Evolutionary conservation across 2,888 invertebrate genomes (phyloP), one percentile per base, ranked within the genome.

Genomic region (Andricus quercusramuli): DNA sequence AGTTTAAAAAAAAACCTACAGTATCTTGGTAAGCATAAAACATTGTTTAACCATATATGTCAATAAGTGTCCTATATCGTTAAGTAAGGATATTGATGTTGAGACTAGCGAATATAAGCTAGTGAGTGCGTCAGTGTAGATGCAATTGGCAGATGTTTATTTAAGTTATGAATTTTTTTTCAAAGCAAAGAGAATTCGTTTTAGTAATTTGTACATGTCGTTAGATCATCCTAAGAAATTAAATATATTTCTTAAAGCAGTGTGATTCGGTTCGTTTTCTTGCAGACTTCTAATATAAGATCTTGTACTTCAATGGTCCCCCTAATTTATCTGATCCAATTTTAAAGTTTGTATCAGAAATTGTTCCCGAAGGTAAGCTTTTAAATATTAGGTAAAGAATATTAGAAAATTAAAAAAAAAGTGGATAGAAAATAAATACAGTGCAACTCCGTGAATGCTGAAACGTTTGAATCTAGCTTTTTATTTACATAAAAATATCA

Each of bases 341-440:
- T 64, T 67, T 78, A 70, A 67, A 32, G 70, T 85, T 85, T 87
- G 80, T 86, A 85, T 87, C 83, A 87, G 88, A 89, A 89, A 89
- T 86, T 89, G 87, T 90, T 90, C 88, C 88, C 81, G 80, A 85
- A 86, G 84, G 84, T 86, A 84, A 82, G 85, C 85, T 86, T 86
- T 84, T 84, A 86, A 86, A 85, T 85, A 86, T 84, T 88, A 84
- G 82, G 81, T 79, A 85, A 86, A 80, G 81, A 86, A 84, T 85
- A 85, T 84, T 78, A 83, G 82, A 85, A 78, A 80, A 82, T 79
- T 65, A 67, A 82, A 80, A 82, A 80, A 82, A 81, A 83, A 83
- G 78, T 78, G 80, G 80, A 65, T 83, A 80, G 62, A 25, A 62
- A 62, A n/a, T n/a, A 11, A 56, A 56, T 56, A n/a, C 62, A 62